Base-by-base conservation (phyloP, 2,113 vertebrate genomes). In the Trematomus loennbergii region DNA sequence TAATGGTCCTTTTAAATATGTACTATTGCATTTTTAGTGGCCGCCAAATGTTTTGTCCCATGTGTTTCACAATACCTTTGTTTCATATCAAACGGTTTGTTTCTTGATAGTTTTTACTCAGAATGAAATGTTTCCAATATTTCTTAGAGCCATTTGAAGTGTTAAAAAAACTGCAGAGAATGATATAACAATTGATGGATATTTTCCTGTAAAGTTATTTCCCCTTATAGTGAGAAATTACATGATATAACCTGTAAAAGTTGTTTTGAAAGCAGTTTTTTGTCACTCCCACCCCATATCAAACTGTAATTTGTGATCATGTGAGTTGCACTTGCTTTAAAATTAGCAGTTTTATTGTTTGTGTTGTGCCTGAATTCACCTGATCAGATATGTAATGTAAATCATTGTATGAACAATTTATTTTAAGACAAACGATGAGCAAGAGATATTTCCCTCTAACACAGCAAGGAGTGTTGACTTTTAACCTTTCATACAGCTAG, bases 221-320 rank as follows among this genome's bases (percentile, higher is more conserved):
- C 36, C 16, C 33, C 15, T 33, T 22, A 17, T 58, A 29, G n/a
- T 40, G 33, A 70, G 55, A 81, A 86, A 78, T 78, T 12, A 36
- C 4, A 0, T 46, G 49, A 68, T 57, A 40, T 64, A n/a, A 67
- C 65, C 25, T 46, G 15, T 57, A 22, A 49, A 58, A 13, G 45
- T 62, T 67, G 33, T 15, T 66, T 18, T 46, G 11, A 64, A 52
- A 48, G 9, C 36, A 36, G 15, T 1, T 54, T 67, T 78, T 81
- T 33, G 17, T 76, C 61, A 9, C 33, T 79, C 8, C 61, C 75
- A 33, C 17, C 18, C 45, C 8, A 40, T 40, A 40, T 22, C 48
- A 79, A 70, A 20, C 16, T 60, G 49, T 81, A 29, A 61, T 62
- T 67, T 87, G 43, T 52, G 16, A 73, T 79, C 60, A 50, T 55